A percentile compares a stretch with the other conserved stretches of the same genome.
Conservation (phyloP, 2,113 vertebrate genomes). For the Paradisaea rubra region DNA sequence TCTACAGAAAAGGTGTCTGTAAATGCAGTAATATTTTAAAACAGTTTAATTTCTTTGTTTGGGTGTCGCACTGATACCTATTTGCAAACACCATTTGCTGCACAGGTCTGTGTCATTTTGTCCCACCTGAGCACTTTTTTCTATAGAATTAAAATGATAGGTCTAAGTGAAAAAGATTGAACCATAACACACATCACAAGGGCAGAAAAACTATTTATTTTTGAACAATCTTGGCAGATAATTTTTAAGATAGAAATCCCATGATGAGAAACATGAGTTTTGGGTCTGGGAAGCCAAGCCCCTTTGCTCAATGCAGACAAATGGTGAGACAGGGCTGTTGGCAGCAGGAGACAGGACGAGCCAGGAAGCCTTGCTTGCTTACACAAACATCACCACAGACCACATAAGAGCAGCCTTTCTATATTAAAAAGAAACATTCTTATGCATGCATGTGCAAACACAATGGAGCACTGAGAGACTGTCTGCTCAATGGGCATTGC, state of each 20-base stretch:
- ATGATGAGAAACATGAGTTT: not conserved
- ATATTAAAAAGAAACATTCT: constrained; percentile 22
- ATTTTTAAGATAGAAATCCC: not conserved
- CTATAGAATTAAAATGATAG: not conserved
- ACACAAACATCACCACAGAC: not conserved
- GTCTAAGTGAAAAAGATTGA: not conserved
- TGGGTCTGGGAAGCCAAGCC: not conserved
- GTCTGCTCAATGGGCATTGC: not conserved
- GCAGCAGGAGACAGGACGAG: not conserved
- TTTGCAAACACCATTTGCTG: not conserved
- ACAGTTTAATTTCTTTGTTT: not conserved
- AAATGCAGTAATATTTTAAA: not conserved
- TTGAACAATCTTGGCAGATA: not conserved
- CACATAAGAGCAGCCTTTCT: not conserved
- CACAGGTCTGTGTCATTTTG: not conserved
- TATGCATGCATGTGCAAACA: constrained; percentile 59
- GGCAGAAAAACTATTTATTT: not conserved
- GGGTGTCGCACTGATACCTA: not conserved
- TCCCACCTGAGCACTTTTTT: not conserved
- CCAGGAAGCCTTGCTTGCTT: not conserved
- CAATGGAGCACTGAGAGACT: not conserved
- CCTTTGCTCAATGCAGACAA: not conserved
- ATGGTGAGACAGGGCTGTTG: not conserved
- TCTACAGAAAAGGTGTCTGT: not conserved
- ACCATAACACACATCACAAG: not conserved